These are phyloP conservation scores for Lasioglossum vierecki DNA, from an alignment of 2,888 invertebrate species.

Conservation along the genomic window DNA sequence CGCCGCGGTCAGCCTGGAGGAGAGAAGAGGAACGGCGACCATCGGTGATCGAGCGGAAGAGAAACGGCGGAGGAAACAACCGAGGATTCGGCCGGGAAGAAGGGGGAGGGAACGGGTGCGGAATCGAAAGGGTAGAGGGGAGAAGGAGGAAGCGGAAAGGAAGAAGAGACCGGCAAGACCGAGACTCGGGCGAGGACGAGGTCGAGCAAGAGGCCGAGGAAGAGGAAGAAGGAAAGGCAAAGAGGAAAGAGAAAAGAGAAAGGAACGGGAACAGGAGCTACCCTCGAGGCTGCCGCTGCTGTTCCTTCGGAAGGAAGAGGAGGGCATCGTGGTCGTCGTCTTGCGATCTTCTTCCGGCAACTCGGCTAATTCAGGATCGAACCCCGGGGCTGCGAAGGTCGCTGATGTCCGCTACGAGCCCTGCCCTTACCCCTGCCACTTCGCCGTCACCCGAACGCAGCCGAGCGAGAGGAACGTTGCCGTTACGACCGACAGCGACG, in stretches of 20 bases:
- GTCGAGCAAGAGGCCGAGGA: not conserved
- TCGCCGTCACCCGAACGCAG: conserved; percentile 41
- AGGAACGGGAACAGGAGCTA: not conserved
- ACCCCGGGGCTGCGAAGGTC: conserved; percentile 68
- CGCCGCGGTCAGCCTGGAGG: conserved; percentile 23
- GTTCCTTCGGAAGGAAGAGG: not conserved
- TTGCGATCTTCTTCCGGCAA: conserved; percentile 35
- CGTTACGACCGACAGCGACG: not conserved
- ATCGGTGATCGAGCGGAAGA: conserved; percentile 20
- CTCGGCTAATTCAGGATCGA: conserved; percentile 52
- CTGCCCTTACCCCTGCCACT: conserved; percentile 60
- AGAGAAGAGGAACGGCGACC: conserved; percentile 25
- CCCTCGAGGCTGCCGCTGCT: not conserved
- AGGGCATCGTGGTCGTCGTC: conserved; percentile 19
- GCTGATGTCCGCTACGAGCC: conserved; percentile 81
- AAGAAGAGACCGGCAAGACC: not conserved
- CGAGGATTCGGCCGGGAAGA: conserved; percentile 13
- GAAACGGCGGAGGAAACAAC: conserved; percentile 17
- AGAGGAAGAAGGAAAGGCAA: conserved; percentile 9
- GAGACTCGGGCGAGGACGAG: conserved; percentile 24
- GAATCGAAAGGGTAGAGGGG: conserved; percentile 18
- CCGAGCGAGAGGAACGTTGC: conserved; percentile 28
- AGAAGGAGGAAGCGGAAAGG: not conserved
- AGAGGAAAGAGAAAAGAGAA: conserved; percentile 13
- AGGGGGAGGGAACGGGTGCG: conserved; percentile 28